These are phyloP conservation scores for Martes martes DNA, from an alignment of 2,113 vertebrate genomes.

Conservation along the genomic window DNA sequence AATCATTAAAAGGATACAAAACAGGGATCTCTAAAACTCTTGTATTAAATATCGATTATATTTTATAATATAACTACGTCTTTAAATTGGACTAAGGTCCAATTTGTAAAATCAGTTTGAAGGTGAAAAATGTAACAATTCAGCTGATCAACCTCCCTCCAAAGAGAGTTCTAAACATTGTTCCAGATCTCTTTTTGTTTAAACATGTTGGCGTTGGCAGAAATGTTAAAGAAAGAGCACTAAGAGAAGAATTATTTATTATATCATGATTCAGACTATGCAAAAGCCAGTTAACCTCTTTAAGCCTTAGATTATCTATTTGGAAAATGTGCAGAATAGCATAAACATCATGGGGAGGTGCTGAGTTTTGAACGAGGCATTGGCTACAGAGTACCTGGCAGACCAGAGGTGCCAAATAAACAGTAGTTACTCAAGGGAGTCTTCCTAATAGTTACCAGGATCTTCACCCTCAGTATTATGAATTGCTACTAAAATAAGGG, in stretches of 20 bases:
- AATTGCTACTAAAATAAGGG: background rate
- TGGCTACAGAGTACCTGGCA: no score
- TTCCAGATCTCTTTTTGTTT: background rate
- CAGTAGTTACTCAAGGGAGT: background rate
- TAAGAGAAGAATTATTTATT: background rate
- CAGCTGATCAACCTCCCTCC: background rate
- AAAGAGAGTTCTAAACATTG: background rate
- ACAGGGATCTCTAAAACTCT: background rate
- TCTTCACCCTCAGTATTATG: background rate
- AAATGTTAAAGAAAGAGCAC: background rate
- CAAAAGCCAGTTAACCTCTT: background rate
- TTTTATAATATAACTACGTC: background rate
- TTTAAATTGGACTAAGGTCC: background rate
- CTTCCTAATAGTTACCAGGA: background rate
- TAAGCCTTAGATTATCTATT: background rate
- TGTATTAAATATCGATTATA: background rate
- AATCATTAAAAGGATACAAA: background rate
- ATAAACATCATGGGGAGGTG: accelerated
- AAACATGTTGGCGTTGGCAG: background rate
- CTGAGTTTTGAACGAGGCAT: no score
- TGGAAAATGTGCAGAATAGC: background rate
- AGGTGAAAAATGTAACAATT: background rate
- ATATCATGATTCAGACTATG: background rate
- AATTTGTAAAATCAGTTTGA: background rate
- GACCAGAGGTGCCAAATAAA: background rate